Evolutionary conservation across 2,113 vertebrate genomes (phyloP), one percentile per base, ranked within the genome.

Genomic region (Conger conger): DNA sequence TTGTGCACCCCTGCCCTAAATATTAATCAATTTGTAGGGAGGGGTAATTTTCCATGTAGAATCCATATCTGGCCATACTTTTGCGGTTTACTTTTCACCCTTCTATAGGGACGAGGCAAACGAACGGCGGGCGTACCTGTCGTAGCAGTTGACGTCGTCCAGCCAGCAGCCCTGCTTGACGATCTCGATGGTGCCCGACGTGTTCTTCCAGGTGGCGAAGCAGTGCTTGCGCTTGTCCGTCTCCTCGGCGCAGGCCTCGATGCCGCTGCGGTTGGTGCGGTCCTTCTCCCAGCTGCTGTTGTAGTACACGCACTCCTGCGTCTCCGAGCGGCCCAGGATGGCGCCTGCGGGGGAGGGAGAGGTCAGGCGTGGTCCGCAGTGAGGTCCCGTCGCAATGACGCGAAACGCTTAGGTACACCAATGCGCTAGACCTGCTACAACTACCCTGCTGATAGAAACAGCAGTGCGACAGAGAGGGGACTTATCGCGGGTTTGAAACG

Each of bases 91-190:
- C 11, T 8, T 73, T 73, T 73, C 27, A 6, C 45, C 45, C 45
- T 1, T 13, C 45, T 13, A 13, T 0, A 20, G 57, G 57, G 27
- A 27, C 18, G 18, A 8, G 4, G 20, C 57, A 18, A 2, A 20
- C 20, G 18, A 16, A 16, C 13, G 13, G 15, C 6, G 13, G 54
- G 30, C 40, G 5, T 86, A 99, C 98, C 97, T 98, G 95, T 99
- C 97, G 37, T 99, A 99, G 90, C 98, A 99, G 93, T 99, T 99
- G 94, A 98, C 96, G 86, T 99, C 98, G 90, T 99, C 98, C 84
- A 99, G 94, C 98, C 98, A 99, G 95, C 98, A 99, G 83, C 98
- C 98, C 90, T 99, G 97, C 91, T 98, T 99, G 81, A 99, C 97
- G 8, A 99, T 94, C 93, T 98, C 97, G 90, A 99, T 95, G 35